phyloP scores from a whole-genome alignment of 2,888 invertebrate genomes.

The Noctua janthina region DNA sequence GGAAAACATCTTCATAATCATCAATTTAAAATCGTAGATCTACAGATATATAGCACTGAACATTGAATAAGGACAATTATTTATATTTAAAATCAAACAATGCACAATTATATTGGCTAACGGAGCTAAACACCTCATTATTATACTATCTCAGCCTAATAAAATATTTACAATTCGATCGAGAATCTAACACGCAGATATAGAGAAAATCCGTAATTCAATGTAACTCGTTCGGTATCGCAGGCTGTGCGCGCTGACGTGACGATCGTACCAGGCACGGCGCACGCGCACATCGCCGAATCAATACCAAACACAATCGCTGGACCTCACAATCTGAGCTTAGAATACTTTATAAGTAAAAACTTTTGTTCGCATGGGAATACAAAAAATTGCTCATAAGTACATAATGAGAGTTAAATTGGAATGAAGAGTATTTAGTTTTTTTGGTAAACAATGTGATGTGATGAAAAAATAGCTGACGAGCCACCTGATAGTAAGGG shows the following conservation, averaged over 20 bases:
- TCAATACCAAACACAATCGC: conserved; percentile 51
- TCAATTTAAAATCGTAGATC: background rate
- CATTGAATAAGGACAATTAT: background rate
- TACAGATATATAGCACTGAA: background rate
- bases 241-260: conserved; percentile 27
- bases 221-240: conserved; percentile 41
- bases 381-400: conserved; percentile 4
- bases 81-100: background rate
- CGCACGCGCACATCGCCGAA: conserved; percentile 42
- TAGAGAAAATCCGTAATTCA: conserved; percentile 29
- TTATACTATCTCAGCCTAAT: background rate
- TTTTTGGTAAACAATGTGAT: background rate
- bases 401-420: background rate
- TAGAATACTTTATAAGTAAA: conserved; percentile 19
- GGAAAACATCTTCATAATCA: conserved; percentile 15
- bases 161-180: background rate
- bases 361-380: conserved; percentile 41
- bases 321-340: conserved; percentile 27
- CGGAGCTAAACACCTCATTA: background rate
- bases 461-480: background rate
- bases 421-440: background rate
- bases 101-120: background rate
- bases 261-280: conserved; percentile 68
- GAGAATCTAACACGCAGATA: background rate
- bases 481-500: background rate